Base-by-base conservation (phyloP, 1,140 invertebrate genomes). In the Drosophila obscura region DNA sequence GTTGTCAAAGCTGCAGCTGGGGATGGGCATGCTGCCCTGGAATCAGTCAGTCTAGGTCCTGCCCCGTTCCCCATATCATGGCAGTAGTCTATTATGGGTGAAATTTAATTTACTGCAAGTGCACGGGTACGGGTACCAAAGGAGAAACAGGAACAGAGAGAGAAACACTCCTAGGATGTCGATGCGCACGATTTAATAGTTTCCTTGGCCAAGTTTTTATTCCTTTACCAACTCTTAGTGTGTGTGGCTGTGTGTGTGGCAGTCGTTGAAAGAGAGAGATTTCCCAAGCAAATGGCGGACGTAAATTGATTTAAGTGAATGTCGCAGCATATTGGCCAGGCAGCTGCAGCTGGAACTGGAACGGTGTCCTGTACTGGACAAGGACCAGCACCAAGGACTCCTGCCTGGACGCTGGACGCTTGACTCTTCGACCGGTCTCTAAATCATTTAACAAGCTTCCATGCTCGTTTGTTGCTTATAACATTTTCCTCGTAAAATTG, bases 261-360 rank as follows among this genome's bases (percentile, higher is more conserved):
- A 16, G 55, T 55, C 67, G 74, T 61, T 61, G 62, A 59, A 71
- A 73, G 62, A 65, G 62, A 65, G 71, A 50, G 67, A 71, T 84
- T 77, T 67, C 45, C 59, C 1, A 19, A 19, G 50, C 67, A 69
- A 71, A 71, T 69, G 67, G 52, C 67, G 69, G 35, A 71, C 73
- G 71, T 75, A 85, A 87, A 87, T 87, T 87, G 83, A 87, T 87
- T 87, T 87, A 87, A 87, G 82, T 87, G 82, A 83, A 88, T 87
- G 82, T 88, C 83, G 50, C 64, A 82, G 74, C 82, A 87, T 82
- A 78, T 87, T 81, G 35, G 35, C 35, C 35, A 39, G 35, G 35
- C 11, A 11, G 13, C 35, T 39, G 73, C 65, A 57, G 60, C 44
- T 55, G 48, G 28, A 35, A 22, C 39, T 55, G 48, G 28, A 35